Conservation (phyloP, 1,140 invertebrate species). For the Musca domestica region DNA sequence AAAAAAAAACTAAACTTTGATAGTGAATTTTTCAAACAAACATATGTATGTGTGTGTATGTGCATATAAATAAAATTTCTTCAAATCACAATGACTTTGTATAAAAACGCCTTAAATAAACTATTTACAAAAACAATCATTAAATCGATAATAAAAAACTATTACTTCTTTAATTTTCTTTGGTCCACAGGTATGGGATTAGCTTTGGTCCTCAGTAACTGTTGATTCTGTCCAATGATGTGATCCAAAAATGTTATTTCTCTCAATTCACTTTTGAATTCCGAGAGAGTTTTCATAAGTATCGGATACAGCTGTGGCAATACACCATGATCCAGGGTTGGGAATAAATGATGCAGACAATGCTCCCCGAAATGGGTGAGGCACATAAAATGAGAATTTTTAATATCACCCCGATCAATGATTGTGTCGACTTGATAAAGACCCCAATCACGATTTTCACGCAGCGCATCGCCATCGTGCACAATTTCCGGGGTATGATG, state of each 20-base stretch:
- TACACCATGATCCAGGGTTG: slow-evolving; percentile 74
- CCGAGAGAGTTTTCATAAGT: slow-evolving; percentile 65
- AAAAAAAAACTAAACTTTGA: too few relatives aligned
- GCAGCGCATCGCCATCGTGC: slow-evolving; percentile 74
- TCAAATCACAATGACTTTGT: too few relatives aligned
- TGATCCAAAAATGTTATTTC: slow-evolving; percentile 62
- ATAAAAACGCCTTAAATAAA: too few relatives aligned
- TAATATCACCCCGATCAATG: slow-evolving; percentile 68
- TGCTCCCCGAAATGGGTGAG: slow-evolving; percentile 76
- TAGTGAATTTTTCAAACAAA: too few relatives aligned
- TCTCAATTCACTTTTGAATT: slow-evolving; percentile 64
- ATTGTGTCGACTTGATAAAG: slow-evolving; percentile 74
- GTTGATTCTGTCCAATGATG: slow-evolving; percentile 67
- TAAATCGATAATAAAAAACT: too few relatives aligned
- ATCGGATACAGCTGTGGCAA: slow-evolving; percentile 65
- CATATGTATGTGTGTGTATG: too few relatives aligned
- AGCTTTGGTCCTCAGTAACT: slow-evolving; percentile 59
- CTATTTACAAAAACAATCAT: too few relatives aligned
- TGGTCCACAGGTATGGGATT: slow-evolving; percentile 39
- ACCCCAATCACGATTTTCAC: slow-evolving; percentile 72
- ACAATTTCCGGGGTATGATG: slow-evolving; percentile 83
- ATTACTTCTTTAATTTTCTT: too few relatives aligned
- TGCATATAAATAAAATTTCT: too few relatives aligned
- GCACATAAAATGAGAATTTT: slow-evolving; percentile 64
- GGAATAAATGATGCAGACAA: slow-evolving; percentile 76